phyloP scores from a whole-genome alignment of 2,797 vertebrate species.

The Enteromius argenteus region DNA sequence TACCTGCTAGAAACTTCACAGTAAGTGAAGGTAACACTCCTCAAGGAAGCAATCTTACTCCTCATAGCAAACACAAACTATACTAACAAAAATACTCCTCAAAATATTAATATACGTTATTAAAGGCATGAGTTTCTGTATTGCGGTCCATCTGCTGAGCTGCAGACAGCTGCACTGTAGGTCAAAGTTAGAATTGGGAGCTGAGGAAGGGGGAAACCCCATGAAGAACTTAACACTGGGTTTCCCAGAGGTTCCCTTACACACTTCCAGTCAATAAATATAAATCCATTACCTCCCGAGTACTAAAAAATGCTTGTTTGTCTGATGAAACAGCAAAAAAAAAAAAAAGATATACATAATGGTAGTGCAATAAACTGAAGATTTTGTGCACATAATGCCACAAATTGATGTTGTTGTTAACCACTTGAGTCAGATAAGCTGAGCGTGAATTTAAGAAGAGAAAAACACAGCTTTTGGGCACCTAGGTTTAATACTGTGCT shows the following conservation, averaged over 20 bases:
- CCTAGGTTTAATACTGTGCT: not conserved
- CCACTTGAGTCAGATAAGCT: not conserved
- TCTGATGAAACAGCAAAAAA: not conserved
- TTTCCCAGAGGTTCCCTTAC: conserved; percentile 26
- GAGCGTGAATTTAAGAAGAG: not conserved
- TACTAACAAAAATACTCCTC: not conserved
- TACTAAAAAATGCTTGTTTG: not conserved
- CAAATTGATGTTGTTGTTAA: not conserved
- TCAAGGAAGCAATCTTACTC: not conserved
- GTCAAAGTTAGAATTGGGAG: conserved; percentile 7
- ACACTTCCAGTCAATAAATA: not conserved
- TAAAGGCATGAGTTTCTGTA: conserved; percentile 1
- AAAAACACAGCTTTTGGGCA: not conserved
- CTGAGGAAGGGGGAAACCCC: conserved; percentile 32
- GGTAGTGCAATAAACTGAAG: not conserved
- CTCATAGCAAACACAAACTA: not conserved
- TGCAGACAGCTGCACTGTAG: not conserved
- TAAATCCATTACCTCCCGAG: not conserved
- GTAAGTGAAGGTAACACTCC: not conserved
- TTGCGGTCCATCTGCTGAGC: not conserved
- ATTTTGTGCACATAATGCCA: not conserved
- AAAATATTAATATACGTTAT: not conserved
- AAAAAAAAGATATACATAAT: not conserved
- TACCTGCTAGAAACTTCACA: not conserved
- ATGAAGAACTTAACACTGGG: conserved; percentile 30